Conservation (phyloP, 1,140 invertebrate species). For the Theocolax elegans region DNA sequence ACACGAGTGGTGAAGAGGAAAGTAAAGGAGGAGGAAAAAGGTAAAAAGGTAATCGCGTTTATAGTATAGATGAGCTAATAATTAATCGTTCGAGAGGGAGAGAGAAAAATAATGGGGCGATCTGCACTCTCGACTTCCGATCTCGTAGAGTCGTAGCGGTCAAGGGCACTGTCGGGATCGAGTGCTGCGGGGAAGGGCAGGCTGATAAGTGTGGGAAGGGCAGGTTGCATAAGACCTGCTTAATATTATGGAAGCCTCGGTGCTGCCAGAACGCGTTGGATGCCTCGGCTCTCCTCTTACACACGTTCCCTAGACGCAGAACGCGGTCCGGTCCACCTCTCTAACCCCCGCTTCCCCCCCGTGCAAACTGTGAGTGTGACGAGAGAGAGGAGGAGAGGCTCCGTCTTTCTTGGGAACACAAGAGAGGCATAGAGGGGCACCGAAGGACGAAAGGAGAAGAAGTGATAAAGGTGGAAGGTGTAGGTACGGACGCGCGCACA, state of each 20-base stretch:
- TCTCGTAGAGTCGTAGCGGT: background rate
- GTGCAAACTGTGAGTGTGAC: conserved; percentile 5
- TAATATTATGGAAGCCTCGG: conserved; percentile 65
- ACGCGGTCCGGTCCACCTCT: conserved; percentile 35
- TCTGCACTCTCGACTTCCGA: conserved; percentile 10
- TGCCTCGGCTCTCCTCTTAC: conserved; percentile 50
- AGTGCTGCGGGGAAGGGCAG: conserved; percentile 50
- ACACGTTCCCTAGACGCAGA: conserved; percentile 50
- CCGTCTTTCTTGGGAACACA: background rate
- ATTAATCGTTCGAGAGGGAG: too few species aligned
- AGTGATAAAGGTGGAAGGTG: conserved; percentile 34
- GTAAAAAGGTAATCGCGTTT: too few species aligned
- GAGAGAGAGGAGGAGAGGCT: background rate
- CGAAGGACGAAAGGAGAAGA: conserved; percentile 31
- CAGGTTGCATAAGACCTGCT: conserved; percentile 62
- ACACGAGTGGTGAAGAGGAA: too few species aligned
- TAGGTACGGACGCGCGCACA: background rate
- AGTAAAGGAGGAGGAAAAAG: too few species aligned
- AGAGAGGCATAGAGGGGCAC: background rate
- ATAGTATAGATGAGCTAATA: too few species aligned
- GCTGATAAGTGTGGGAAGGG: conserved; percentile 70
- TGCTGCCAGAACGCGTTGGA: conserved; percentile 62
- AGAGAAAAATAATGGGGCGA: too few species aligned
- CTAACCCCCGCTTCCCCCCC: conserved; percentile 25
- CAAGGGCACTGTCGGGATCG: too few species aligned